phyloP scores from a whole-genome alignment of 2,113 vertebrate species.

The Ctenodactylus gundi region DNA sequence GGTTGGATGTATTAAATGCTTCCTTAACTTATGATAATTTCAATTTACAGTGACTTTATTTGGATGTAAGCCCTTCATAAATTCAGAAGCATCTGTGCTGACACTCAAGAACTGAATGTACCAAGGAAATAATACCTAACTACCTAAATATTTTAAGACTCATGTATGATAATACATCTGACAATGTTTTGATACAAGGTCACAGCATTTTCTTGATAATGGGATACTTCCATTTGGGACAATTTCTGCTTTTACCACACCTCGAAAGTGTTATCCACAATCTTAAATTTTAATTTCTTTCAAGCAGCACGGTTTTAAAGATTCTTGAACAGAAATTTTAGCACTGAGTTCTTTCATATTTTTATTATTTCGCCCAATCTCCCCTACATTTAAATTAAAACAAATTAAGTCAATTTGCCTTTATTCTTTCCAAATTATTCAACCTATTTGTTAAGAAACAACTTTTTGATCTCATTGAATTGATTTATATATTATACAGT shows the following conservation, averaged over 20 bases:
- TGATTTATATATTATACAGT: background rate
- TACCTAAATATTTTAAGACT: constrained; percentile 11
- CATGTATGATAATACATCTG: background rate
- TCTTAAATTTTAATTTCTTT: background rate
- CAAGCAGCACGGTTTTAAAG: background rate
- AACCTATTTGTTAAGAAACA: background rate
- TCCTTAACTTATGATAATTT: background rate
- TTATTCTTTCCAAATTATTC: constrained; percentile 12
- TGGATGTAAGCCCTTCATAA: background rate
- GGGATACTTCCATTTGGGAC: background rate
- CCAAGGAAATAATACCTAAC: background rate
- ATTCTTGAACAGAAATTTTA: background rate
- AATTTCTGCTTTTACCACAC: background rate
- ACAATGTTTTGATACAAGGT: background rate
- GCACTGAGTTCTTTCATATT: background rate
- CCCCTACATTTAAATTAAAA: background rate
- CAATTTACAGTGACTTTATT: background rate
- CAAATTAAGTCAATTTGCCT: background rate
- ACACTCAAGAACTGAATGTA: background rate
- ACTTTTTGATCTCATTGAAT: background rate
- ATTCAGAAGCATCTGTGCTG: background rate
- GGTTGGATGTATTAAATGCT: no score
- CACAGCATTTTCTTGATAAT: background rate
- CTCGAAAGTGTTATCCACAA: background rate
- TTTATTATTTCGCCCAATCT: background rate